Percentiles rank a stretch among this genome's conserved stretches.
phyloP scores from a whole-genome alignment of 2,888 invertebrate genomes.

The Noctuana brunneofusca region DNA sequence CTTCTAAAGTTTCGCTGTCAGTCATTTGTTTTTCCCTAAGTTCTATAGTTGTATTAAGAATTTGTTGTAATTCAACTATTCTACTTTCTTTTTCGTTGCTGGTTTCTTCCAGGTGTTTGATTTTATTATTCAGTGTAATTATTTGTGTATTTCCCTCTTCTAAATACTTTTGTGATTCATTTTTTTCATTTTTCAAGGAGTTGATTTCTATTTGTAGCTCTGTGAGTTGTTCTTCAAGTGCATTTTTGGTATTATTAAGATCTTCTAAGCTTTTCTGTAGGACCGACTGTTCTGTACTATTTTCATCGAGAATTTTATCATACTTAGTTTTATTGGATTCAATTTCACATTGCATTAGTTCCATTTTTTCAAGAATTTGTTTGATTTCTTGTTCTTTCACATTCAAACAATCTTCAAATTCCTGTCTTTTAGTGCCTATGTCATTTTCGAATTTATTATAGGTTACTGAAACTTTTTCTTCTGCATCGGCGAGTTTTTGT shows the following conservation, averaged over 20 bases:
- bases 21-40: conserved; percentile 40
- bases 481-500: conserved; percentile 52
- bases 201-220: conserved; percentile 45
- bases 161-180: not conserved
- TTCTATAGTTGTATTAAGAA: conserved; percentile 35
- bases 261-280: conserved; percentile 50
- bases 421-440: conserved; percentile 48
- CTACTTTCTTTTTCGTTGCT: conserved; percentile 46
- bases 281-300: conserved; percentile 44
- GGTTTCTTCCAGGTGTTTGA: conserved; percentile 43
- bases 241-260: conserved; percentile 43
- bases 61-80: conserved; percentile 46
- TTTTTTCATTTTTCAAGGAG: conserved; percentile 30
- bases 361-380: conserved; percentile 51
- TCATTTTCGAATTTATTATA: conserved; percentile 53
- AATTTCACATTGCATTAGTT: conserved; percentile 48
- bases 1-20: conserved; percentile 42
- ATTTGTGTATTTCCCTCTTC: conserved; percentile 39
- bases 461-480: conserved; percentile 45
- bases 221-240: conserved; percentile 39
- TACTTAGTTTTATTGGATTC: conserved; percentile 46
- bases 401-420: conserved; percentile 51
- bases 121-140: conserved; percentile 46
- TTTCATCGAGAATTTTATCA: conserved; percentile 46
- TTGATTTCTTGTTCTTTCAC: conserved; percentile 58